Conservation (phyloP, 2,113 vertebrate species). For the Campylomormyrus numenius region DNA sequence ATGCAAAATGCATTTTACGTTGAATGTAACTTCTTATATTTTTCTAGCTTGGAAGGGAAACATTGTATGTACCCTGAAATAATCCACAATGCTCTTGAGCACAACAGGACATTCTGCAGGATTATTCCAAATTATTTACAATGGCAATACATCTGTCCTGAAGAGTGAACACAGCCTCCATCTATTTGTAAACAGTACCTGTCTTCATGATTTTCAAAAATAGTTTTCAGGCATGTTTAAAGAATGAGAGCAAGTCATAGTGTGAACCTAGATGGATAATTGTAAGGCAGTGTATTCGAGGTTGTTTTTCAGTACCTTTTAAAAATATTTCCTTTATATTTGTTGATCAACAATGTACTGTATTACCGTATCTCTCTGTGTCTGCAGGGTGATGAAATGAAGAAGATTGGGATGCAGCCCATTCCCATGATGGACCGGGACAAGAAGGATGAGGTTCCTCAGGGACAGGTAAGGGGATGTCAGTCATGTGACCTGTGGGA, state of each 20-base stretch:
- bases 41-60: background rate
- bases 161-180: background rate
- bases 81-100: background rate
- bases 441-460: conserved; percentile 87
- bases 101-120: background rate
- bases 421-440: conserved; percentile 99
- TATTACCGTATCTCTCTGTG: background rate
- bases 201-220: background rate
- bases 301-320: background rate
- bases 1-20: background rate
- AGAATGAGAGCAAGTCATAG: background rate
- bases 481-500: background rate
- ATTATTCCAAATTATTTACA: background rate
- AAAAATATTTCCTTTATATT: background rate
- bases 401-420: conserved; percentile 91
- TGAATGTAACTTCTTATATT: background rate
- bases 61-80: background rate
- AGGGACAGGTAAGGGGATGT: conserved; percentile 77
- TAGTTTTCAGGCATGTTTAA: background rate
- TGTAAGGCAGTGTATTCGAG: background rate
- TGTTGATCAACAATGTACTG: background rate
- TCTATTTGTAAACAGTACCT: background rate
- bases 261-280: background rate
- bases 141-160: background rate
- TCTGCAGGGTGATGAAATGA: conserved; percentile 92